Evolutionary conservation across 1,140 invertebrate genomes (phyloP).

Genomic region (Sesamia nonagrioides): DNA sequence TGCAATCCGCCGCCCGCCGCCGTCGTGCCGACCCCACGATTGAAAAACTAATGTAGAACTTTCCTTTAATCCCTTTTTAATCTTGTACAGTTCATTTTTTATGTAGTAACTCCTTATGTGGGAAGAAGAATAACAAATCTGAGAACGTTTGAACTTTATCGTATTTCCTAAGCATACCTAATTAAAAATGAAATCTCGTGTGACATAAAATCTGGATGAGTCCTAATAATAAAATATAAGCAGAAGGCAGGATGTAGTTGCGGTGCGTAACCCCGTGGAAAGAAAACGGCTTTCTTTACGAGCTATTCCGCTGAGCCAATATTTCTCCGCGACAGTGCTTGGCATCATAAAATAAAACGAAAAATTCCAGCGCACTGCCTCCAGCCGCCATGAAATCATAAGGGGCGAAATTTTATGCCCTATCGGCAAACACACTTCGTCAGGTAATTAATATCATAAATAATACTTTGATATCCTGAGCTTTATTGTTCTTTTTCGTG

Average conservation of each 20-base stretch:
- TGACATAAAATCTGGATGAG: constrained; percentile 57
- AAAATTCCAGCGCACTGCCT: constrained; percentile 84
- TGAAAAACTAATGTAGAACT: constrained; percentile 48
- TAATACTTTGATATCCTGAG: constrained; percentile 46
- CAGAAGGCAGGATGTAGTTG: constrained; percentile 66
- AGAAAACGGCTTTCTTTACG: constrained; percentile 85
- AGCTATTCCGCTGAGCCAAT: constrained; percentile 86
- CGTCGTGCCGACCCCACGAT: constrained; percentile 24
- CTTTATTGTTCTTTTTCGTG: constrained; percentile 26
- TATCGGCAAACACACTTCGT: constrained; percentile 73
- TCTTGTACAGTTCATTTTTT: constrained; percentile 32
- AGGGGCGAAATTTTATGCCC: constrained; percentile 83
- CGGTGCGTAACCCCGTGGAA: constrained; percentile 81
- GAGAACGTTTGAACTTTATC: not conserved
- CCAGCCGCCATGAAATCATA: constrained; percentile 85
- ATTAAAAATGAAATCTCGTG: constrained; percentile 53
- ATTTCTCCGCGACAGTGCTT: constrained; percentile 86
- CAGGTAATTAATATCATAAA: constrained; percentile 79
- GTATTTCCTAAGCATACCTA: constrained; percentile 15
- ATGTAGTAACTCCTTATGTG: not conserved
- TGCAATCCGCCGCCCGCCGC: constrained; percentile 43
- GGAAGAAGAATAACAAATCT: not conserved
- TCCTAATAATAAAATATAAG: constrained; percentile 74
- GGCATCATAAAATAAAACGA: constrained; percentile 87
- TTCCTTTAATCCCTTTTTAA: constrained; percentile 48